These are phyloP conservation scores for Plagodis pulveraria DNA, from an alignment of 2,888 invertebrate genomes.

Conservation along the genomic window DNA sequence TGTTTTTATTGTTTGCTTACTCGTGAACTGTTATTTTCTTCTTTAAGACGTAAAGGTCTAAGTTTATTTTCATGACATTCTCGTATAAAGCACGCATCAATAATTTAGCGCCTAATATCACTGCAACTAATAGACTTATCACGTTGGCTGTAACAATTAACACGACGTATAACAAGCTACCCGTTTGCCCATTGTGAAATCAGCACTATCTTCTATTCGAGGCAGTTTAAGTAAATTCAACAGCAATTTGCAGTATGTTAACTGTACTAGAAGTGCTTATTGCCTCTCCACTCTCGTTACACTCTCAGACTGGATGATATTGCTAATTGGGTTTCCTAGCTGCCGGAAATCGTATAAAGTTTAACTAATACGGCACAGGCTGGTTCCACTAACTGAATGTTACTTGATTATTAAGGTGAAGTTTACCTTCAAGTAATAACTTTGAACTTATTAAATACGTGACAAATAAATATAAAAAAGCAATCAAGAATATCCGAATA, in stretches of 20 bases:
- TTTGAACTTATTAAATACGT: too few species aligned
- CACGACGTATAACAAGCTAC: constrained; percentile 27
- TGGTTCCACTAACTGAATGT: constrained; percentile 49
- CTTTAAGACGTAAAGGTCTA: too few species aligned
- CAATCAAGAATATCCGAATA: too few species aligned
- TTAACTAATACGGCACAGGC: constrained; percentile 67
- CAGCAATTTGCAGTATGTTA: constrained; percentile 77
- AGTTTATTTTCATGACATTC: too few species aligned
- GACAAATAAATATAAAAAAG: too few species aligned
- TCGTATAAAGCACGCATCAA: too few species aligned
- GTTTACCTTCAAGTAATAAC: too few species aligned
- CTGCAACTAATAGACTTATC: neutral
- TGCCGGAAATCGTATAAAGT: constrained; percentile 78
- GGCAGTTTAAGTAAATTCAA: constrained; percentile 72
- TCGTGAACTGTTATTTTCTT: too few species aligned
- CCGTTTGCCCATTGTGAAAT: constrained; percentile 52
- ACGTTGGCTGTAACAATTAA: constrained; percentile 8
- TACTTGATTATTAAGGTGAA: constrained; percentile 21
- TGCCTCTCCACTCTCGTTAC: constrained; percentile 67
- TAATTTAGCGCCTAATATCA: neutral
- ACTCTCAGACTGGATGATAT: constrained; percentile 73
- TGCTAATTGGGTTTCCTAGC: constrained; percentile 80
- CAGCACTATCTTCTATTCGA: constrained; percentile 51
- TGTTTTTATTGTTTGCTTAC: too few species aligned
- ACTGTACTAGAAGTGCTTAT: constrained; percentile 65